Base-by-base conservation (phyloP, 2,797 vertebrate genomes). In the Numenius phaeopus region DNA sequence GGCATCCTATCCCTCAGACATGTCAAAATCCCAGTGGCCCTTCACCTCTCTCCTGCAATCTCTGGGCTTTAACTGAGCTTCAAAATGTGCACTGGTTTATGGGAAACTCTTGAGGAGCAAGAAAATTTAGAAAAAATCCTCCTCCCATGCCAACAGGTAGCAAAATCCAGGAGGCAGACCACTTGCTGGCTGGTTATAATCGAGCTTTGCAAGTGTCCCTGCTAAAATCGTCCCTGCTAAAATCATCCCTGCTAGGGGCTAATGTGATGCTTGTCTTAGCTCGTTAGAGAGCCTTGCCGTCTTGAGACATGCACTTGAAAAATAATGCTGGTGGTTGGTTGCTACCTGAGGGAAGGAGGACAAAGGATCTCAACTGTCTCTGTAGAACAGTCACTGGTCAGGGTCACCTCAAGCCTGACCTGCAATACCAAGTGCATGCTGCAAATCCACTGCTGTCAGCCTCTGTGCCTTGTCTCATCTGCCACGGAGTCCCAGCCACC, bases 271-370 rank as follows among this genome's bases (percentile, higher is more conserved):
- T 96, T 97, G 97, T 95, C 94, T 91, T 83, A 88, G 70, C 94
- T 95, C 37, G 11, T 98, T 97, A 98, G 92, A 88, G 91, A 94
- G 30, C 42, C 52, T 78, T 42, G 67, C 65, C 90, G 77, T 96
- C 96, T 95, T 87, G 67, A 95, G 93, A 95, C 61, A 55, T 1
- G 26, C 47, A 40, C 82, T 96, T 91, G 78, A 90, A 91, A 88
- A 90, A 76, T 75, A 89, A 26, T 1, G 4, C 39, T 73, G 42
- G 46, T 83, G 55, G 18, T 44, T 85, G 72, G 30, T 66, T 79
- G 46, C 78, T 91, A 83, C 95, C 69, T 62, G 83, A 94, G 91
- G 93, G 91, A 90, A 94, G 34, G 64, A 66, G 73, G 85, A 87
- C 89, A 90, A 57, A 71, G 47, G 67, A 69, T 39, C 49, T 89